Evolutionary conservation across 2,113 vertebrate genomes (phyloP).

Genomic region (Pteronura brasiliensis): DNA sequence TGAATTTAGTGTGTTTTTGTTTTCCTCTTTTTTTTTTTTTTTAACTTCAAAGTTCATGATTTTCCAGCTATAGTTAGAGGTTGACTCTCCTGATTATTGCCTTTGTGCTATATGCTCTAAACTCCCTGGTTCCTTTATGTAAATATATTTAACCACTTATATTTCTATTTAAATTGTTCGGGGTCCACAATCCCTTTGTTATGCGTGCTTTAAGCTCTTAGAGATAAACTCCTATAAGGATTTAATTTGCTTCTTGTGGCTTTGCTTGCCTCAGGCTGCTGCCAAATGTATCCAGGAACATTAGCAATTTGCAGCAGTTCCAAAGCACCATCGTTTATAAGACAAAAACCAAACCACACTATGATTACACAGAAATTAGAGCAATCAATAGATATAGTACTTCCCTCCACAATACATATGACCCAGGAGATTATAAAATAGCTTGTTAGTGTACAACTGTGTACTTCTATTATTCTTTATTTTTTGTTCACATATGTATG

Average conservation of each 20-base stretch:
- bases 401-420: neutral
- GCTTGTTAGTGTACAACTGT: neutral
- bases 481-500: neutral
- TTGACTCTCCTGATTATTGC: neutral
- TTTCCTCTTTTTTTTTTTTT: neutral
- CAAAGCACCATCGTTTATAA: slow-evolving; percentile 45
- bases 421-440: slow-evolving; percentile 2
- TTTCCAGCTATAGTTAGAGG: neutral
- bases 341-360: slow-evolving; percentile 32
- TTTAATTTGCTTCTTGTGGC: slow-evolving; percentile 48
- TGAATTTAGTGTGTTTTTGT: neutral
- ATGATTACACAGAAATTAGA: slow-evolving; percentile 47
- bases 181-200: neutral
- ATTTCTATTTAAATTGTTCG: slow-evolving; percentile 35
- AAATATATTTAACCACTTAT: neutral
- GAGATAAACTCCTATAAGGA: neutral
- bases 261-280: slow-evolving; percentile 37
- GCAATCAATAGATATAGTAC: neutral
- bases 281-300: slow-evolving; percentile 43
- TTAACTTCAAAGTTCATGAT: neutral
- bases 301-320: slow-evolving; percentile 34
- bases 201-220: slow-evolving; percentile 22
- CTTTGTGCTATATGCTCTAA: neutral
- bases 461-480: neutral
- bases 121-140: neutral